phyloP scores from a whole-genome alignment of 2,888 invertebrate species.

The Mamestra brassicae region DNA sequence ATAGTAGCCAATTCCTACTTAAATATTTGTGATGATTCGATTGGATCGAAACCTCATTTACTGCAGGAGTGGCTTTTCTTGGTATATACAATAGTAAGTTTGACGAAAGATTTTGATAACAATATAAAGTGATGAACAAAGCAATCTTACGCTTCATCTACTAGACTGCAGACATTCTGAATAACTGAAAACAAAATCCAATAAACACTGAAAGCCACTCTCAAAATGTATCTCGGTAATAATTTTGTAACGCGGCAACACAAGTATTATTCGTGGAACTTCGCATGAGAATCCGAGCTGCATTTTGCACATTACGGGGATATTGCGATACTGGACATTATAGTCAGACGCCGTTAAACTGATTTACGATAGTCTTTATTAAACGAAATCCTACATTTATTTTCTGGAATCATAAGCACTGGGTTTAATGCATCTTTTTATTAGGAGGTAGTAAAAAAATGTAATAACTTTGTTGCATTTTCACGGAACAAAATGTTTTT shows the following conservation, averaged over 20 bases:
- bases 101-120: not conserved
- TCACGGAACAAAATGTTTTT: slow-evolving; percentile 28
- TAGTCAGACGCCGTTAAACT: slow-evolving; percentile 67
- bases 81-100: not conserved
- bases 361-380: slow-evolving; percentile 66
- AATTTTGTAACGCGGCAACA: slow-evolving; percentile 37
- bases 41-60: not conserved
- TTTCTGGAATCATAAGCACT: slow-evolving; percentile 57
- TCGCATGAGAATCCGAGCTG: slow-evolving; percentile 65
- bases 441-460: slow-evolving; percentile 18
- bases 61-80: not conserved
- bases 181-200: slow-evolving; percentile 29
- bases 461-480: slow-evolving; percentile 43
- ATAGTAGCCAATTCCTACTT: not conserved
- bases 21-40: not conserved
- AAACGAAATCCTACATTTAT: slow-evolving; percentile 52
- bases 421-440: slow-evolving; percentile 53
- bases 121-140: not conserved
- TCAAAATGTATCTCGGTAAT: slow-evolving; percentile 34
- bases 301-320: slow-evolving; percentile 66
- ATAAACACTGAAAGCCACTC: slow-evolving; percentile 36
- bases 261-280: slow-evolving; percentile 50
- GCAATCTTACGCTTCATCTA: slow-evolving; percentile 2
- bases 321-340: slow-evolving; percentile 73
- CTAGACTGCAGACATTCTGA: not conserved